phyloP scores from a whole-genome alignment of 2,888 invertebrate genomes.

The Nebria brevicollis region DNA sequence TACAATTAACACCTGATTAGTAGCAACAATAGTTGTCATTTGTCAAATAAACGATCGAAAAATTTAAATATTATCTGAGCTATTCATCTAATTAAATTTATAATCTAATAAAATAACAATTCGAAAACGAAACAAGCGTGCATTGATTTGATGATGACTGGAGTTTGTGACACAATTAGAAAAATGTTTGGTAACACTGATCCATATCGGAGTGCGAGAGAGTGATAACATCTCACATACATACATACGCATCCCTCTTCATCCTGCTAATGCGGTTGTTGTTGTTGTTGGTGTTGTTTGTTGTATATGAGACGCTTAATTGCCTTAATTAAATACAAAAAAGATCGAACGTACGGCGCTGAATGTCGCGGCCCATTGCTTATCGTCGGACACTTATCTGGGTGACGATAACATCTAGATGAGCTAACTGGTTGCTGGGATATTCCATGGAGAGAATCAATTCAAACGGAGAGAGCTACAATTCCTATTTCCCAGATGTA shows the following conservation, averaged over 20 bases:
- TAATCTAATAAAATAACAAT: no score
- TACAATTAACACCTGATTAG: no score
- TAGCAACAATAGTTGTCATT: no score
- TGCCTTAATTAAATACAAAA: constrained; percentile 63
- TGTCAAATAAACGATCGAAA: no score
- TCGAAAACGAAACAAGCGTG: no score
- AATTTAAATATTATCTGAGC: no score
- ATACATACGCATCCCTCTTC: background rate
- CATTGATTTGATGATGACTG: no score
- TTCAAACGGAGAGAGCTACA: background rate
- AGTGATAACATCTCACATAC: background rate
- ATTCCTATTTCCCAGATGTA: background rate
- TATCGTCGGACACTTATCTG: constrained; percentile 40
- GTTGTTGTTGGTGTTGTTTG: constrained; percentile 51
- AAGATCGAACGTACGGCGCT: constrained; percentile 60
- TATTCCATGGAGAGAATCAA: background rate
- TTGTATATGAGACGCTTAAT: constrained; percentile 62
- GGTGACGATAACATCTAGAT: background rate
- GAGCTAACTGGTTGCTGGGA: no score
- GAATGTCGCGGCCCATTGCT: constrained; percentile 42
- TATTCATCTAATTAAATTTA: no score
- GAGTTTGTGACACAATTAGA: background rate
- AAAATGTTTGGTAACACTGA: constrained; percentile 1
- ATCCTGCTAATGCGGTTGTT: background rate
- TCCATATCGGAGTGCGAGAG: background rate